Base-by-base conservation (phyloP, 2,888 invertebrate species). In the Geophilus truncorum region DNA sequence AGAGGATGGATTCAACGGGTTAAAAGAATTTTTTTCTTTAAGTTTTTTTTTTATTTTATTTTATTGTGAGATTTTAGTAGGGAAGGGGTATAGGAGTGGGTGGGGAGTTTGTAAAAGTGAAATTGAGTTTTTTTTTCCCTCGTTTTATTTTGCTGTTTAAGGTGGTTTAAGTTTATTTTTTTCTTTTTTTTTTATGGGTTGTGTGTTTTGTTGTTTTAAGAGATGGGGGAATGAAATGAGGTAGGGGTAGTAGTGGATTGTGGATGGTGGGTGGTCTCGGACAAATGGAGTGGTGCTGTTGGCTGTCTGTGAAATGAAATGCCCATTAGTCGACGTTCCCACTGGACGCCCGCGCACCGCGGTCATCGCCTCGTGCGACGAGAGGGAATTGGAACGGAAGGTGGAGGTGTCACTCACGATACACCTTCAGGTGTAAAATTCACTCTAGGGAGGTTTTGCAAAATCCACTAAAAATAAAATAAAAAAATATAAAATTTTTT, bases 241-340 rank as follows among this genome's bases (percentile, higher is more conserved):
- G 70, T 9, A 2, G 25, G 57, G 32, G 32, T 32, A 32, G 32
- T 32, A n/a, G 32, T 32, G 32, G 32, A 23, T 23, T 57, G 28
- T 75, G 28, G 32, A 32, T 28, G 28, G 23, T 75, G 75, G 75
- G 75, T 75, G 75, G 75, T 45, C 45, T 45, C 10, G 75, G 75
- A 28, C 75, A 75, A 75, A 75, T 75, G 75, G 75, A 75, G 75
- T 32, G 75, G 75, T 75, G 75, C 75, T 75, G 75, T 75, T 75
- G 75, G 75, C 75, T 75, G 75, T 75, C 75, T 32, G 32, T 30
- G 28, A 32, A 75, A 75, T 75, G 75, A 75, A 75, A 75, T 75
- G 75, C 75, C 75, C 75, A 75, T 75, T 75, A 75, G 75, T 75
- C 75, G 28, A 5, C 75, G 28, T 28, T 28, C 75, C 32, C 75